phyloP scores from a whole-genome alignment of 2,888 invertebrate genomes.

The Thecocarcelia acutangulata region DNA sequence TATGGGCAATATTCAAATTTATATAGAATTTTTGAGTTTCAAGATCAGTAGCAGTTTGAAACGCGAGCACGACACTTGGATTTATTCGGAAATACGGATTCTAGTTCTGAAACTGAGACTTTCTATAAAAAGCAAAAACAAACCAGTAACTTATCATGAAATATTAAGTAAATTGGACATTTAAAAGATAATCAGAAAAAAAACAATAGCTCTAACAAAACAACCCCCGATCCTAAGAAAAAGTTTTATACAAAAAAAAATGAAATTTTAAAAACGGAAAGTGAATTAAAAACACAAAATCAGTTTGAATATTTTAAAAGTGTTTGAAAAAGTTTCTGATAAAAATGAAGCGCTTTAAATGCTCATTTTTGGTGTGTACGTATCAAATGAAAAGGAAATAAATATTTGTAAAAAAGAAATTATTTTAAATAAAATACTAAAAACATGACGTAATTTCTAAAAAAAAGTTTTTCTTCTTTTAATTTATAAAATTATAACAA shows the following conservation, averaged over 20 bases:
- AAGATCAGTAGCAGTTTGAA: slow-evolving; percentile 68
- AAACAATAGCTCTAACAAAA: slow-evolving; percentile 22
- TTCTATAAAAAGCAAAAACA: slow-evolving; percentile 29
- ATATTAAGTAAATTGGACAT: slow-evolving; percentile 45
- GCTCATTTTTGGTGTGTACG: slow-evolving; percentile 80
- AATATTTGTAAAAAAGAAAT: slow-evolving; percentile 3
- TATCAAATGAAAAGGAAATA: slow-evolving; percentile 58
- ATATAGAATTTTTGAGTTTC: slow-evolving; percentile 59
- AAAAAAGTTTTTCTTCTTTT: background rate
- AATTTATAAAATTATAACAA: slow-evolving; percentile 11
- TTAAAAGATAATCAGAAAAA: slow-evolving; percentile 56
- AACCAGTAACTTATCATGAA: slow-evolving; percentile 61
- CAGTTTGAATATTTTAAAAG: slow-evolving; percentile 2
- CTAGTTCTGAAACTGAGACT: slow-evolving; percentile 35
- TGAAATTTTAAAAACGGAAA: slow-evolving; percentile 42
- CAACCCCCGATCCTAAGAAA: slow-evolving; percentile 25
- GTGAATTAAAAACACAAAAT: slow-evolving; percentile 23
- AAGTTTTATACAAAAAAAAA: slow-evolving; percentile 17
- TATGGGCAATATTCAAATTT: slow-evolving; percentile 49
- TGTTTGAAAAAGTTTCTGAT: slow-evolving; percentile 14
- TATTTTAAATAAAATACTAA: slow-evolving; percentile 40
- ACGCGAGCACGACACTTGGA: slow-evolving; percentile 60
- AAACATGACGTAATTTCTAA: slow-evolving; percentile 69
- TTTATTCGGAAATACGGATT: slow-evolving; percentile 38
- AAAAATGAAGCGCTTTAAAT: slow-evolving; percentile 75